Evolutionary conservation across 1,140 invertebrate species (phyloP).

Genomic region (Penaeus indicus): DNA sequence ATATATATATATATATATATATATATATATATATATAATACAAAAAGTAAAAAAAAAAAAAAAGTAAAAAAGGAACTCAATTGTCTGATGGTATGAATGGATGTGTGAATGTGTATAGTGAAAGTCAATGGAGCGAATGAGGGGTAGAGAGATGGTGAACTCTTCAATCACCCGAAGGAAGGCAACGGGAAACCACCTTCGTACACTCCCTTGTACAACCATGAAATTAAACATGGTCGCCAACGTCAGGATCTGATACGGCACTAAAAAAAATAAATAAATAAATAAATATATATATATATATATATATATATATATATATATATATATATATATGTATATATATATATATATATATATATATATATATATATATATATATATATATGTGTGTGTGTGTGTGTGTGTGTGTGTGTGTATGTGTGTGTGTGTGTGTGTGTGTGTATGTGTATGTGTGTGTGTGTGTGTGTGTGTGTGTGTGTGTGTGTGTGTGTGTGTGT

Average conservation of each 20-base stretch:
- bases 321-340: not conserved
- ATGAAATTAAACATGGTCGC: no score
- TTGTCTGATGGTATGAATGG: not conserved
- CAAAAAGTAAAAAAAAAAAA: not conserved
- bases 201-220: no score
- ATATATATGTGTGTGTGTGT: not conserved
- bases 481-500: conserved; percentile 1
- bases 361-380: conserved; percentile 18
- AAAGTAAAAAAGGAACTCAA: not conserved
- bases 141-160: no score
- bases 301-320: not conserved
- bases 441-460: not conserved
- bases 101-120: no score
- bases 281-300: not conserved
- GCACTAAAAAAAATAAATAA: no score
- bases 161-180: no score
- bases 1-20: not conserved
- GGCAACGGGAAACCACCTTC: no score
- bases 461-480: conserved; percentile 22
- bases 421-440: not conserved
- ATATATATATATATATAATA: not conserved
- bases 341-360: not conserved
- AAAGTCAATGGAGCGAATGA: no score
- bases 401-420: not conserved
- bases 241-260: no score